A percentile compares a stretch with the other conserved stretches of the same genome.
Evolutionary conservation across 2,797 vertebrate genomes (phyloP).

Genomic region (Sciurus carolinensis): DNA sequence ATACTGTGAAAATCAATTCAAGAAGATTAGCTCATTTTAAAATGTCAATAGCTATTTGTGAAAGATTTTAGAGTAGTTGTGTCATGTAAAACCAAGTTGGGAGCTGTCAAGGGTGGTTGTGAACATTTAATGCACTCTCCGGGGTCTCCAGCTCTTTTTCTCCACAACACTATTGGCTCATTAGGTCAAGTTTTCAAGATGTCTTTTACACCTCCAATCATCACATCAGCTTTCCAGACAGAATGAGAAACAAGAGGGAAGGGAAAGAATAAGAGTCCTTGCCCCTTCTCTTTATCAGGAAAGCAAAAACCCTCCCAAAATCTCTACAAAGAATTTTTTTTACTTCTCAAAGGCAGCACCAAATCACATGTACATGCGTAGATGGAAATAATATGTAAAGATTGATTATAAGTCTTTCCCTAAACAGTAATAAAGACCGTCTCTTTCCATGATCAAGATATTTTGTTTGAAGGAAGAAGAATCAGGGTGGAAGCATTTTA

Average conservation of each 20-base stretch:
- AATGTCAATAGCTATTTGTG: neutral
- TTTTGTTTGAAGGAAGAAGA: neutral
- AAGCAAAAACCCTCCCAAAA: neutral
- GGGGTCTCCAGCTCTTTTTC: neutral
- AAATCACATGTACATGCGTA: neutral
- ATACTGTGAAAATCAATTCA: neutral
- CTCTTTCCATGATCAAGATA: neutral
- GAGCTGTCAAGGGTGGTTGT: neutral
- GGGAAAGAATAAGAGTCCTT: fast-evolving
- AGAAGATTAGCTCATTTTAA: slow-evolving; percentile 1
- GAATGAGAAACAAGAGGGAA: neutral
- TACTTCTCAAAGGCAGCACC: neutral
- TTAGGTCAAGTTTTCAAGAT: neutral
- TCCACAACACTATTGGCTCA: neutral
- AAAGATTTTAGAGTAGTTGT: neutral
- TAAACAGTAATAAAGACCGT: too few relatives aligned
- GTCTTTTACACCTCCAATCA: neutral
- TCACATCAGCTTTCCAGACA: neutral
- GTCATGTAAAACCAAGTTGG: neutral
- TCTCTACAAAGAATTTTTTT: neutral
- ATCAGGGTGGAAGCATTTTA: fast-evolving
- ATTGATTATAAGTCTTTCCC: neutral
- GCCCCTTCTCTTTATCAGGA: neutral
- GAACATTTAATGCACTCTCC: neutral
- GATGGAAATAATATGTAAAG: too few relatives aligned